phyloP scores from a whole-genome alignment of 2,797 vertebrate genomes.

The Hyperoplus immaculatus region DNA sequence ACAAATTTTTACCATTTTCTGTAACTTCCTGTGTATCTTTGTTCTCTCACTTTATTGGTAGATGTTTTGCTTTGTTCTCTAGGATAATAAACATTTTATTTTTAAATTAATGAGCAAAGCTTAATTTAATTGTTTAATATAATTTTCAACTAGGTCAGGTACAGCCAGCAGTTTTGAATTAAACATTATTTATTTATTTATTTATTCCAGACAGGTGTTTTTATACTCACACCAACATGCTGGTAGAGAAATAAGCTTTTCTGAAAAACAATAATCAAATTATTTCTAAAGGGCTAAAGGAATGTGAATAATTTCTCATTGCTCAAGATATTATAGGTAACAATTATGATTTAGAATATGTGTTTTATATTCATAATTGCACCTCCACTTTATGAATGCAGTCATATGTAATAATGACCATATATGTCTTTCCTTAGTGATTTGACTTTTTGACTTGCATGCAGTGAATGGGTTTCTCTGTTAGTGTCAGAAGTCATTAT shows the following conservation, averaged over 20 bases:
- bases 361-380: slow-evolving; percentile 76
- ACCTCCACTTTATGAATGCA: slow-evolving; percentile 47
- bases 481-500: no score
- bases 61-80: slow-evolving; percentile 1
- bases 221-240: slow-evolving; percentile 50
- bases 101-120: slow-evolving; percentile 7
- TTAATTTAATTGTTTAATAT: slow-evolving; percentile 25
- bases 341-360: slow-evolving; percentile 74
- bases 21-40: not conserved
- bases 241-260: slow-evolving; percentile 65
- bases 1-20: not conserved
- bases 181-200: slow-evolving; percentile 53
- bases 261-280: slow-evolving; percentile 65
- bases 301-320: slow-evolving; percentile 62
- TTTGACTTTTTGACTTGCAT: slow-evolving; percentile 12
- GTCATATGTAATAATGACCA: slow-evolving; percentile 61
- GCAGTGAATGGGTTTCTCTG: no score
- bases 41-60: not conserved
- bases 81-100: slow-evolving; percentile 1
- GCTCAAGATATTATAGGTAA: slow-evolving; percentile 65
- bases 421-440: slow-evolving; percentile 15
- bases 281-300: slow-evolving; percentile 45
- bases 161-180: slow-evolving; percentile 41
- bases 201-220: slow-evolving; percentile 62
- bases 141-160: slow-evolving; percentile 25